Base-by-base conservation (phyloP, 1,140 invertebrate species). In the Procambarus clarkii region DNA sequence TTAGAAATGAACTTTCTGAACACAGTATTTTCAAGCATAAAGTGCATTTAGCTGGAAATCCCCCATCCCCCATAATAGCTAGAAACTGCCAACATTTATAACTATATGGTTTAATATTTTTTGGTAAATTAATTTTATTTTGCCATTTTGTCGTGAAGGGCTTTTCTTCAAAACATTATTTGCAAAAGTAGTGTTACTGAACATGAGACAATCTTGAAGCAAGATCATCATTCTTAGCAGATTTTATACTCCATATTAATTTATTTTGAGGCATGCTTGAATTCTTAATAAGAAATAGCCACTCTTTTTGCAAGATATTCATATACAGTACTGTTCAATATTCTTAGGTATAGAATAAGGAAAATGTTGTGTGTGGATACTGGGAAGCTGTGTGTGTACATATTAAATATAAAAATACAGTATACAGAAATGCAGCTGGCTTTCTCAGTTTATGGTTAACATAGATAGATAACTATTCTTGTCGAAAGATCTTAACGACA, bases 201-300 rank as follows among this genome's bases (percentile, higher is more conserved):
- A 74, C 69, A 74, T 54, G 13, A 7, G n/a, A 48, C 45, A 4
- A 81, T 54, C 8, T 48, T 79, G 5, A 54, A 81, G 79, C 48
- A 81, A 81, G 48, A 81, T 81, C 48, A 81, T 81, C 78, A 81
- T 58, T 24, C 79, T 81, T 54, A 81, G 79, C 79, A 54, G 24
- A 54, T 24, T 81, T 58, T 79, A 50, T 79, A 79, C 44, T 48
- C 13, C 0, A 21, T 79, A 3, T 54, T 48, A 80, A 80, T 24
- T 54, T 5, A 81, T 74, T 74, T n/a, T 74, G 69, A 81, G 79
- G 79, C 79, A 81, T 81, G 79, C 79, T 81, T 81, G 54, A 74
- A 13, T 54, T 15, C 34, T 81, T 24, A 81, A 9, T 81, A 50
- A 81, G 21, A 54, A 9, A 24, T 81, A 74, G 69, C 4, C n/a